phyloP scores from a whole-genome alignment of 1,140 invertebrate genomes.

The Tetragonula clypearis region DNA sequence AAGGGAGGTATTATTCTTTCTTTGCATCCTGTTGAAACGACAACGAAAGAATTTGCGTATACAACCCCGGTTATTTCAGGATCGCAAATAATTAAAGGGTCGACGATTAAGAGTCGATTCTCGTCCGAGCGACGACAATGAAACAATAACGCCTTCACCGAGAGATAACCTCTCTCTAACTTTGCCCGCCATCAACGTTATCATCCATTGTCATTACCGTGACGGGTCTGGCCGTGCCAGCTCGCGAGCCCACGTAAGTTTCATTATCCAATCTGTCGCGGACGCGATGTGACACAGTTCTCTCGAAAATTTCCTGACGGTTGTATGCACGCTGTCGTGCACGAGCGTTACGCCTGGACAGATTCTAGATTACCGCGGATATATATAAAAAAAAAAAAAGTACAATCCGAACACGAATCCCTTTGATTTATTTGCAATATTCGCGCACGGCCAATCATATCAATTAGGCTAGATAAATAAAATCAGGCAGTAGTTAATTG shows the following conservation, averaged over 20 bases:
- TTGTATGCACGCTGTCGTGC: not conserved
- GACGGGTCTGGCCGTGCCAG: slow-evolving; percentile 33
- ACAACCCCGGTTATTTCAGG: not conserved
- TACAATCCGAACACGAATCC: no score
- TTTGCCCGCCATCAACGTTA: slow-evolving; percentile 41
- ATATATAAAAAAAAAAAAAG: no score
- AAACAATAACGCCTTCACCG: slow-evolving; percentile 47
- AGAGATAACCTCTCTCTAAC: slow-evolving; percentile 29
- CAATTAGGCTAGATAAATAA: no score
- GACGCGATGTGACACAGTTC: slow-evolving; percentile 9
- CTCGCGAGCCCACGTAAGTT: slow-evolving; percentile 55
- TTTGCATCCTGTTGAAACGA: not conserved
- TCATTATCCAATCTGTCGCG: slow-evolving; percentile 57
- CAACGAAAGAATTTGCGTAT: not conserved
- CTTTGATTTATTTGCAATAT: no score
- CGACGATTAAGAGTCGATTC: slow-evolving; percentile 53
- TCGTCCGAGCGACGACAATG: slow-evolving; percentile 53
- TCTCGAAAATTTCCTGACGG: not conserved
- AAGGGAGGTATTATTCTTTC: not conserved
- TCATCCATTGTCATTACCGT: slow-evolving; percentile 55
- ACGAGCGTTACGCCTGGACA: no score
- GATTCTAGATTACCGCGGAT: no score
- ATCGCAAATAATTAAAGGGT: slow-evolving; percentile 44
- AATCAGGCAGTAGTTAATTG: no score
- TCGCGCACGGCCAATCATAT: no score